Conservation (phyloP, 2,797 vertebrate species). For the Ataeniobius toweri region DNA sequence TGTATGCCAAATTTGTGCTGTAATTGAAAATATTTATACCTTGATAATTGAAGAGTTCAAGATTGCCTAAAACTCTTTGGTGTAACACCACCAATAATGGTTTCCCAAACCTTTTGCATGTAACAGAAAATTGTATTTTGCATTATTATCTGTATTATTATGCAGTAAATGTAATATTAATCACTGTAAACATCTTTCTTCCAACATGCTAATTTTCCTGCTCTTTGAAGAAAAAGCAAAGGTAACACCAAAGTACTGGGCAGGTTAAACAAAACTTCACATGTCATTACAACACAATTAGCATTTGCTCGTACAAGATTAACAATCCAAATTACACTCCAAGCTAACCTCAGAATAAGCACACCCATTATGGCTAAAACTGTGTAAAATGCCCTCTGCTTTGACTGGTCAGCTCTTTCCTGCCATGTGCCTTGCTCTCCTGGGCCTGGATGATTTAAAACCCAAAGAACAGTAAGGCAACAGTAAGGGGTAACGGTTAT, state of each 20-base stretch:
- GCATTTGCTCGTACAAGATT: accelerated
- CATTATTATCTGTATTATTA: no score
- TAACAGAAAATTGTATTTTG: no score
- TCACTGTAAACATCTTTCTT: neutral
- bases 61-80: neutral
- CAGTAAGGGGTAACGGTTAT: conserved; percentile 10
- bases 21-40: neutral
- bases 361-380: conserved; percentile 2
- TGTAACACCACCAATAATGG: neutral
- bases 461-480: conserved; percentile 22
- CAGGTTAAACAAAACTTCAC: neutral
- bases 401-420: conserved; percentile 8
- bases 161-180: neutral
- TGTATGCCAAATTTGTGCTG: neutral
- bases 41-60: neutral
- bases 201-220: neutral
- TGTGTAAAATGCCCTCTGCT: conserved; percentile 30
- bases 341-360: neutral
- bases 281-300: neutral
- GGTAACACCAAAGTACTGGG: conserved; percentile 19
- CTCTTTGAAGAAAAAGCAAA: conserved; percentile 11
- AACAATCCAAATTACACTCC: accelerated
- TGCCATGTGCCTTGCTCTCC: conserved; percentile 1
- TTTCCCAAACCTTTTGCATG: neutral
- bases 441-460: conserved; percentile 17